Percentiles rank a stretch among this genome's conserved stretches.
Evolutionary conservation across 2,888 invertebrate species (phyloP).

Genomic region (Acleris laterana): DNA sequence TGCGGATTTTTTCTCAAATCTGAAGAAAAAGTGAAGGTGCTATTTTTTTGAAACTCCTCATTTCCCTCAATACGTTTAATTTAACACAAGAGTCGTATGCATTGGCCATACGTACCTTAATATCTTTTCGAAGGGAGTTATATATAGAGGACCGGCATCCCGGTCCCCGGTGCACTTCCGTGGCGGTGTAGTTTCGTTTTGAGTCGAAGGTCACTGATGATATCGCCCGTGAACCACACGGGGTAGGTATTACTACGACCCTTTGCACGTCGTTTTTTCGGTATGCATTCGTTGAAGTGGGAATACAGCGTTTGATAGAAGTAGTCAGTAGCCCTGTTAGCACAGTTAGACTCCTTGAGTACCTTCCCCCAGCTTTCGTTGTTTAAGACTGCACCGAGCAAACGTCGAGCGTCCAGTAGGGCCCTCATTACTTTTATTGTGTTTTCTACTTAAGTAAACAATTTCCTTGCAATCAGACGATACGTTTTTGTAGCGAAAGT

Average conservation of each 20-base stretch:
- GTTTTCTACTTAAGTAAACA: too few species aligned
- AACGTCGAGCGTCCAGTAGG: too few species aligned
- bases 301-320: slow-evolving; percentile 5
- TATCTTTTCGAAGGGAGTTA: not conserved
- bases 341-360: too few species aligned
- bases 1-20: too few species aligned
- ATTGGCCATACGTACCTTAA: not conserved
- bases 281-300: slow-evolving; percentile 6
- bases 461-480: too few species aligned
- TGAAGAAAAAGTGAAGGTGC: too few species aligned
- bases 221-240: not conserved
- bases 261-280: not conserved
- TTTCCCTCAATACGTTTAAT: not conserved
- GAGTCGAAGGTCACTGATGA: not conserved
- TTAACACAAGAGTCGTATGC: not conserved
- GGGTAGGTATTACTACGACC: not conserved
- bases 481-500: too few species aligned
- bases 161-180: slow-evolving; percentile 1
- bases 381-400: too few species aligned
- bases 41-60: too few species aligned
- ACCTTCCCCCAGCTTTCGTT: not conserved
- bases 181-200: not conserved
- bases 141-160: not conserved
- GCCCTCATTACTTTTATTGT: too few species aligned
- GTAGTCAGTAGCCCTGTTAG: not conserved